phyloP scores from a whole-genome alignment of 2,113 vertebrate species.

The Meriones unguiculatus region DNA sequence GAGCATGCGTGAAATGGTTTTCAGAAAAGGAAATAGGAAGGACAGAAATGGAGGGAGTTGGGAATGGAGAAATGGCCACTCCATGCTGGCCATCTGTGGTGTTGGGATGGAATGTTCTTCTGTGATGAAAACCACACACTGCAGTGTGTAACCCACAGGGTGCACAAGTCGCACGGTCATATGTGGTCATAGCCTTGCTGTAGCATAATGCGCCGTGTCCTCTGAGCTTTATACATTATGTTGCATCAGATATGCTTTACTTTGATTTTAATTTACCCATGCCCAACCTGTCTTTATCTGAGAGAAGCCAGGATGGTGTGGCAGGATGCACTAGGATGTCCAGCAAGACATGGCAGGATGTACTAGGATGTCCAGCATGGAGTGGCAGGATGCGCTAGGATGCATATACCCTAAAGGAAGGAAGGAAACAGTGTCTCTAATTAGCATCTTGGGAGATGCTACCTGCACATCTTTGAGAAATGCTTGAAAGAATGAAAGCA shows the following conservation, averaged over 20 bases:
- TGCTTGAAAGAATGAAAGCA: background rate
- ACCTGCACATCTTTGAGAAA: conserved; percentile 47
- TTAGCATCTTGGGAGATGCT: background rate
- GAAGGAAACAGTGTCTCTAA: conserved; percentile 63
- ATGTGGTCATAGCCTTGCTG: background rate
- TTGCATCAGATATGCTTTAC: background rate
- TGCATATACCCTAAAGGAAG: conserved; percentile 54
- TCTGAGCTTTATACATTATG: background rate
- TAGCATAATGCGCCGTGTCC: background rate
- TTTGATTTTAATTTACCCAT: background rate
- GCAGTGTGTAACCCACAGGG: too few species aligned
- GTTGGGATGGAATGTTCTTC: background rate
- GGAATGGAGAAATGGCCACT: too few species aligned
- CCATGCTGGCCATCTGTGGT: background rate
- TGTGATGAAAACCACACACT: background rate
- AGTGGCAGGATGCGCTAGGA: too few species aligned
- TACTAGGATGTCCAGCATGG: background rate
- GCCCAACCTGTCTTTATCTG: background rate
- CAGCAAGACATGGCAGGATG: background rate
- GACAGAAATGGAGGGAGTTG: background rate
- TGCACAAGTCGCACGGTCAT: too few species aligned
- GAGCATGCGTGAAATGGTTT: background rate
- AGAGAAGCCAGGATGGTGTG: too few species aligned
- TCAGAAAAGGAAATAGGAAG: background rate
- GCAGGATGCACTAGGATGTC: background rate